These are phyloP conservation scores for Toxotes lorentzi DNA, from an alignment of 2,797 vertebrate genomes.

Conservation along the genomic window DNA sequence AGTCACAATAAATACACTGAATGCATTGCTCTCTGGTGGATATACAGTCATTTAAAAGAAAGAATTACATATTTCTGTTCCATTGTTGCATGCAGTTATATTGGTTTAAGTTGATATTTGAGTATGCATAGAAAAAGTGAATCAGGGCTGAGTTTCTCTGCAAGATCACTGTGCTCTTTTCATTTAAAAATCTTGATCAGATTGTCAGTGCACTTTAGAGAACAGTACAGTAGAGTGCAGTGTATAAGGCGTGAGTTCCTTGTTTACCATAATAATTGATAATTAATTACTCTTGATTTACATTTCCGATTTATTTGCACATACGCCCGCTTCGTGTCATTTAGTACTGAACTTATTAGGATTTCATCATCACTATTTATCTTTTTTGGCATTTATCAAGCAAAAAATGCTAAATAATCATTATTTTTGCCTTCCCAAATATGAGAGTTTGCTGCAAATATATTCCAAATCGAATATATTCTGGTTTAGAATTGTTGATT, in stretches of 20 bases:
- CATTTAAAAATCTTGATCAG: background rate
- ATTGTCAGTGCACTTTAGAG: background rate
- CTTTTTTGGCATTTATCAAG: background rate
- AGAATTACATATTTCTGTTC: constrained; percentile 12
- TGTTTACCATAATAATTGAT: background rate
- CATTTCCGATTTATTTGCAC: too few species aligned
- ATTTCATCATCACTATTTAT: background rate
- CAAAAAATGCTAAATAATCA: background rate
- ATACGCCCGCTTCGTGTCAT: background rate
- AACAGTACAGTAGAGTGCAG: background rate
- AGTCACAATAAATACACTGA: constrained; percentile 28
- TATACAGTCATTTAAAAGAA: constrained; percentile 1
- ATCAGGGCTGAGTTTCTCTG: background rate
- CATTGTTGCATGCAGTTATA: background rate
- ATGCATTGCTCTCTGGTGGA: constrained; percentile 11
- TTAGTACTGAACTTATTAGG: background rate
- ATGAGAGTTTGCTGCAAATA: too few species aligned
- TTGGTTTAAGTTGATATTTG: constrained; percentile 10
- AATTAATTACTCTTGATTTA: background rate
- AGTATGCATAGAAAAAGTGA: background rate
- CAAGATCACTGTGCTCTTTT: constrained; percentile 9
- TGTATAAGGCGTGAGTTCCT: background rate
- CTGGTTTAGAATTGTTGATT: background rate
- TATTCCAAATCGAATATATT: background rate
- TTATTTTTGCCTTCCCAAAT: too few species aligned